Conservation (phyloP, 2,888 invertebrate genomes). For the Dolichopus griseipennis region DNA sequence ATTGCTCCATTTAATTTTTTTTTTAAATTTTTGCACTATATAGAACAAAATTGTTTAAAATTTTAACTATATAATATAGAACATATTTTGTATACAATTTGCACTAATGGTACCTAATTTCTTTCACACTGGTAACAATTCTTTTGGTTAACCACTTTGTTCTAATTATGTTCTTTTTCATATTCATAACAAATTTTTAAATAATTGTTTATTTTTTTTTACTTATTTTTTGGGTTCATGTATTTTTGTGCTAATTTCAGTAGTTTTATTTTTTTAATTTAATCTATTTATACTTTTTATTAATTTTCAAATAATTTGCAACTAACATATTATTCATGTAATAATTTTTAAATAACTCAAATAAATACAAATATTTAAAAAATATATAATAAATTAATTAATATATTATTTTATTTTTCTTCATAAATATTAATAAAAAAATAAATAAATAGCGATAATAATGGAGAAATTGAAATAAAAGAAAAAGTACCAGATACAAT, state of each 20-base stretch:
- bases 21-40: no score
- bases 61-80: no score
- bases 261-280: background rate
- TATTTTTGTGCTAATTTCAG: slow-evolving; percentile 2
- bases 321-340: background rate
- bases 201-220: background rate
- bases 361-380: background rate
- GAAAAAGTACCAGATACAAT: slow-evolving; percentile 70
- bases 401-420: background rate
- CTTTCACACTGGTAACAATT: no score
- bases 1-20: no score
- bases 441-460: slow-evolving; percentile 32
- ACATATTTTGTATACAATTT: no score
- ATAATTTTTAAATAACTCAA: background rate
- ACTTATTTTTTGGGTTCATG: background rate
- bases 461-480: slow-evolving; percentile 47
- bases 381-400: background rate
- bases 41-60: no score
- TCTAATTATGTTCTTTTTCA: background rate
- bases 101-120: no score
- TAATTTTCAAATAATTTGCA: background rate
- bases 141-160: background rate
- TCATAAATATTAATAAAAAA: background rate
- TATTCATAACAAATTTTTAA: background rate
- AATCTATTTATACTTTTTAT: background rate